A percentile compares a stretch with the other conserved stretches of the same genome.
Evolutionary conservation across 1,140 invertebrate species (phyloP).

Genomic region (Aporrectodea caliginosa): DNA sequence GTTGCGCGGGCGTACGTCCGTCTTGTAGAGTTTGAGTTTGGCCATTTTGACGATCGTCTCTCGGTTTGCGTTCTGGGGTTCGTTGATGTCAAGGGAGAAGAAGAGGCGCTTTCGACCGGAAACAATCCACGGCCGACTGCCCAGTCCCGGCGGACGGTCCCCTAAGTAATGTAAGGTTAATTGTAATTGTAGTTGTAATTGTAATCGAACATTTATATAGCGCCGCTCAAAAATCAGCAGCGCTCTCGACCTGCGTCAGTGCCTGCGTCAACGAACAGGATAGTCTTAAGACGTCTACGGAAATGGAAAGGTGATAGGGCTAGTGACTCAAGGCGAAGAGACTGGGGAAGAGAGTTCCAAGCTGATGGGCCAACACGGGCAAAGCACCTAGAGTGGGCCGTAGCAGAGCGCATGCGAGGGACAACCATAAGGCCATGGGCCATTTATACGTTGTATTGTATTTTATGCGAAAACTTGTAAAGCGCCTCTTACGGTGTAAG

Average conservation of each 20-base stretch:
- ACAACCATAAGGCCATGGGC: too few species aligned
- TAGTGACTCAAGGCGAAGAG: too few species aligned
- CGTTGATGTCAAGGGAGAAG: conserved; percentile 28
- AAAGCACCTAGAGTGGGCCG: too few species aligned
- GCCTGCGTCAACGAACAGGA: not conserved
- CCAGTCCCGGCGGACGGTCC: not conserved
- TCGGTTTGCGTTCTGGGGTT: conserved; percentile 26
- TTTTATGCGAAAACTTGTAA: too few species aligned
- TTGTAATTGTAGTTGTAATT: not conserved
- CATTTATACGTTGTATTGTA: too few species aligned
- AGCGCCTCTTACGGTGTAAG: too few species aligned
- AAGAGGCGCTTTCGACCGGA: conserved; percentile 9
- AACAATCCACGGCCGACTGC: not conserved
- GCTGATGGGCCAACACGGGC: too few species aligned
- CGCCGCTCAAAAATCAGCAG: not conserved
- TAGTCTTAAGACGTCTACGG: not conserved
- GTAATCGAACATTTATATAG: not conserved
- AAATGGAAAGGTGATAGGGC: too few species aligned
- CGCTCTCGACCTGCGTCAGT: not conserved
- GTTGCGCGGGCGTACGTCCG: conserved; percentile 17
- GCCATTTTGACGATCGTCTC: conserved; percentile 29
- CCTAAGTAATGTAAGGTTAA: not conserved
- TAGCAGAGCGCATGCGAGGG: too few species aligned
- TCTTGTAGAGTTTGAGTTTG: conserved; percentile 31
- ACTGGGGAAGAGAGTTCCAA: too few species aligned